Evolutionary conservation across 2,888 invertebrate genomes (phyloP).

Genomic region (Andrena chrysosceles): DNA sequence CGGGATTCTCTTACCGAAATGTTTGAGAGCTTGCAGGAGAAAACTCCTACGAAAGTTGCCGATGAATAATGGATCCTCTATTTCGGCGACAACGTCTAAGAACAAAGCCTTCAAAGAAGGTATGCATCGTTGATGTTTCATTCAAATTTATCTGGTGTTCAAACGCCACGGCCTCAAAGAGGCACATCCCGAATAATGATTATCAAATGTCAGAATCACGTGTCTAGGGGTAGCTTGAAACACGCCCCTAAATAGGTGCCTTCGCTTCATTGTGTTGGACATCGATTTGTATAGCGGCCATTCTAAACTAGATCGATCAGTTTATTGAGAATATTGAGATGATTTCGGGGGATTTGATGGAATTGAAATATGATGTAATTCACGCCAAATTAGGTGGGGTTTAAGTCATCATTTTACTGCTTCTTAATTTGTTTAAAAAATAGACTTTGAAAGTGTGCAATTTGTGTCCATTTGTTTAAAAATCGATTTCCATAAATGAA

Average conservation of each 20-base stretch:
- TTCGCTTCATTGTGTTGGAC: neutral
- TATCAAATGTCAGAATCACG: neutral
- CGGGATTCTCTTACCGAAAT: constrained; percentile 74
- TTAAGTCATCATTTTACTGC: no score
- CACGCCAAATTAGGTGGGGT: no score
- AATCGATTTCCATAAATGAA: no score
- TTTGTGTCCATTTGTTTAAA: no score
- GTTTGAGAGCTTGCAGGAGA: constrained; percentile 60
- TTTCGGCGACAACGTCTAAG: constrained; percentile 52
- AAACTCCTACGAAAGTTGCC: constrained; percentile 61
- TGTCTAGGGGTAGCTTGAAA: neutral
- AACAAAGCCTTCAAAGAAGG: constrained; percentile 47
- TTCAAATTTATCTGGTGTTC: constrained; percentile 31
- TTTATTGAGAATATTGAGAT: no score
- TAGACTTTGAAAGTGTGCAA: no score
- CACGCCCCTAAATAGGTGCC: neutral
- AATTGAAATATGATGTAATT: no score
- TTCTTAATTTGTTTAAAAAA: no score
- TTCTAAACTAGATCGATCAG: no score
- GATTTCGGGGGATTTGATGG: no score
- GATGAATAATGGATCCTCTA: constrained; percentile 76
- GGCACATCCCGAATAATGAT: neutral
- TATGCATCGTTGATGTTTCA: constrained; percentile 51
- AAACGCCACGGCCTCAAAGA: constrained; percentile 10
- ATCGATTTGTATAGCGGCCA: neutral